Percentiles rank a stretch among this genome's conserved stretches.
Evolutionary conservation across 2,797 vertebrate species (phyloP).

Genomic region (Sebastes hubbsi): DNA sequence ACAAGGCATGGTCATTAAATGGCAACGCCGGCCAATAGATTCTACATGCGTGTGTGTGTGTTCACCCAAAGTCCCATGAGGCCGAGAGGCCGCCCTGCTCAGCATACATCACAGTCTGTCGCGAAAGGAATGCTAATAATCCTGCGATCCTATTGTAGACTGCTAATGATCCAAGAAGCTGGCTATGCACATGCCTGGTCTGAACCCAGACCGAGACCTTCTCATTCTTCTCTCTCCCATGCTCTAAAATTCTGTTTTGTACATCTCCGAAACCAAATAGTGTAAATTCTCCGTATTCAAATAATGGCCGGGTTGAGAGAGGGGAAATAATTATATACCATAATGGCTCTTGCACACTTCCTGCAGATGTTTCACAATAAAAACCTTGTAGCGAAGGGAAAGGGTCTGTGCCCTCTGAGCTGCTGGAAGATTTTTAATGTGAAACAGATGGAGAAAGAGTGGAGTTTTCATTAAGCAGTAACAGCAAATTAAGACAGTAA

Average conservation of each 20-base stretch:
- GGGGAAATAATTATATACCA: background rate
- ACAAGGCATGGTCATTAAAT: constrained; percentile 38
- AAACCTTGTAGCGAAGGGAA: background rate
- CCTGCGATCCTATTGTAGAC: constrained; percentile 14
- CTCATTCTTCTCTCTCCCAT: background rate
- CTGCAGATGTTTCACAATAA: constrained; percentile 15
- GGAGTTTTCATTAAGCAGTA: background rate
- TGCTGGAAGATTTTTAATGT: constrained; percentile 4
- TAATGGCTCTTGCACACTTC: background rate
- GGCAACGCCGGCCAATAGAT: constrained; percentile 15
- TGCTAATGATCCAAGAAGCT: constrained; percentile 45
- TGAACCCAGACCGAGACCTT: background rate
- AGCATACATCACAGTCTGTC: constrained; percentile 42
- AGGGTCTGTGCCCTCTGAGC: background rate
- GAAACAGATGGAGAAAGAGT: constrained; percentile 22
- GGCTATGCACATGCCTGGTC: background rate
- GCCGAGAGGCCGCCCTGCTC: background rate
- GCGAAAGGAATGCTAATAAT: constrained; percentile 46
- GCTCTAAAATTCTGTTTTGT: background rate
- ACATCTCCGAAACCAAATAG: background rate
- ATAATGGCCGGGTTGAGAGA: background rate
- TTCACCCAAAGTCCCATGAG: constrained; percentile 23
- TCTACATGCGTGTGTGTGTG: constrained; percentile 38
- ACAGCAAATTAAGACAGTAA: background rate
- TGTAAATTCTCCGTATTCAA: background rate